Evolutionary conservation across 2,113 vertebrate genomes (phyloP).

Genomic region (Alouatta palliata): DNA sequence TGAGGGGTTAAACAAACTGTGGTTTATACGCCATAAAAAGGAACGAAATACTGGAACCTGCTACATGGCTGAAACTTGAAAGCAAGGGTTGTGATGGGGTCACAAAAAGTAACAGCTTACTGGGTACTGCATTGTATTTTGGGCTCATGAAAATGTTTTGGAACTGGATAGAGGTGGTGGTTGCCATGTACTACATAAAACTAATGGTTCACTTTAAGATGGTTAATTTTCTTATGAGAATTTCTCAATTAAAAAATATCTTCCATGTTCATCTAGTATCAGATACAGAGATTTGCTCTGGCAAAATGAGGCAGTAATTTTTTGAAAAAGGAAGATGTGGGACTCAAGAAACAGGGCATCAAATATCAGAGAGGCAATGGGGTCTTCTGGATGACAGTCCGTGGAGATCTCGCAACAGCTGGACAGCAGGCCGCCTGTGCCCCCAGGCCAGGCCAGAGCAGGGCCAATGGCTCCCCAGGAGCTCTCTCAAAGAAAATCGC

Average conservation of each 20-base stretch:
- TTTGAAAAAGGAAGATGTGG: not conserved
- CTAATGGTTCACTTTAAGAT: too few species aligned
- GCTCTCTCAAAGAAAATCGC: not conserved
- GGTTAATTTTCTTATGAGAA: not conserved
- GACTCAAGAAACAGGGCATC: not conserved
- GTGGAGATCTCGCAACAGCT: not conserved
- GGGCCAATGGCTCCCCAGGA: too few species aligned
- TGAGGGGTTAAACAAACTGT: not conserved
- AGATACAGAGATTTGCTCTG: not conserved
- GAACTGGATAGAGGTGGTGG: too few species aligned
- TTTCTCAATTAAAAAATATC: not conserved
- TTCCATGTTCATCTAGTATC: not conserved
- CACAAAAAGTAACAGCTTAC: not conserved
- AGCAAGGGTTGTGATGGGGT: not conserved
- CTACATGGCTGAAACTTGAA: not conserved
- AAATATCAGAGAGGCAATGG: not conserved
- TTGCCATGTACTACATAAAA: not conserved
- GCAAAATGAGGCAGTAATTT: not conserved
- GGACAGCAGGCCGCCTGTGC: rapidly evolving
- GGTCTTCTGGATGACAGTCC: not conserved
- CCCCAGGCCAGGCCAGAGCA: not conserved
- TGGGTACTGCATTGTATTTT: too few species aligned
- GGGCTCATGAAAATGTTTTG: not conserved
- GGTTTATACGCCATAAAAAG: not conserved
- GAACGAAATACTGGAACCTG: not conserved